Evolutionary conservation across 2,113 vertebrate species (phyloP).

Genomic region (Zapornia atra): DNA sequence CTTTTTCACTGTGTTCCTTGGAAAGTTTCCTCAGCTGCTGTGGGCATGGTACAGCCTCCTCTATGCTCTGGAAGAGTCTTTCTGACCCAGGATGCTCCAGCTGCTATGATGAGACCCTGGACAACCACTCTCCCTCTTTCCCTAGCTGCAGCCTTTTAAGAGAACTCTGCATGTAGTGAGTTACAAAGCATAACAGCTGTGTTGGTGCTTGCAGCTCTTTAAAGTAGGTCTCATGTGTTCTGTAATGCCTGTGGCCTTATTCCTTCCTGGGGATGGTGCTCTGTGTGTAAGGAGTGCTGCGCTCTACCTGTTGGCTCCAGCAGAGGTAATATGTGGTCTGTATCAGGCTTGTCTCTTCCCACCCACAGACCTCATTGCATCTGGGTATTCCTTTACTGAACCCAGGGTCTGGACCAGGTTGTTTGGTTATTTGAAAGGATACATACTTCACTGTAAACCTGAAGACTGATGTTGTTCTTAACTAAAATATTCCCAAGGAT

Average conservation of each 20-base stretch:
- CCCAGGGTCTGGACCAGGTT: background rate
- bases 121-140: background rate
- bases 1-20: background rate
- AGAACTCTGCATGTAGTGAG: background rate
- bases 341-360: background rate
- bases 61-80: background rate
- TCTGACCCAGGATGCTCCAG: background rate
- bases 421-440: background rate
- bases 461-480: background rate
- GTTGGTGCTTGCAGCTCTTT: background rate
- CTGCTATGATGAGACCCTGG: background rate
- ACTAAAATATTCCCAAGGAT: background rate
- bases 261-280: background rate
- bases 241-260: background rate
- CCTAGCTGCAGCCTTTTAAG: background rate
- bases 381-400: background rate
- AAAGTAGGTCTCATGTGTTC: background rate
- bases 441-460: background rate
- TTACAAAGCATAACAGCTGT: background rate
- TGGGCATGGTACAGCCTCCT: background rate
- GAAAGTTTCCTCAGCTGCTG: background rate
- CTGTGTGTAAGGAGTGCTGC: rapidly evolving
- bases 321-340: background rate
- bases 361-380: background rate
- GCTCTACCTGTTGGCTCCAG: background rate